Conservation (phyloP, 2,113 vertebrate genomes). For the Drymodes brunneopygia region DNA sequence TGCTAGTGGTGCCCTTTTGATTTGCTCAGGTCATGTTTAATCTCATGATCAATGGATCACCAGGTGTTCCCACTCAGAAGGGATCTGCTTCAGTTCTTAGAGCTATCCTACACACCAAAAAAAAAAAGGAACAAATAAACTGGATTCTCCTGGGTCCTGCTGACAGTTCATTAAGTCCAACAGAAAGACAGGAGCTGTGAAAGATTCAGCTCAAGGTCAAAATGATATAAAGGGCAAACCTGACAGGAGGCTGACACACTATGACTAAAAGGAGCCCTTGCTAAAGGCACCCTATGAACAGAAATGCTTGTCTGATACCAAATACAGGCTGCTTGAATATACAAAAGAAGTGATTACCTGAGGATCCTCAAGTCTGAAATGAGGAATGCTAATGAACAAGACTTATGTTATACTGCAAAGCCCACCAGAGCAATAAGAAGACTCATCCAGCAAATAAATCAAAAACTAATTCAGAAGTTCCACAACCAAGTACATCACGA, state of each 20-base stretch:
- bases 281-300: not conserved
- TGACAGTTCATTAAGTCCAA: not conserved
- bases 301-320: not conserved
- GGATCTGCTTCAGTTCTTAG: not conserved
- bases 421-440: not conserved
- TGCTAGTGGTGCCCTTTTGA: not conserved
- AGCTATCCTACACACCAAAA: not conserved
- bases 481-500: not conserved
- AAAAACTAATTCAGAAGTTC: not conserved
- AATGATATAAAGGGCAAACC: not conserved
- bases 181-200: not conserved
- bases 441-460: not conserved
- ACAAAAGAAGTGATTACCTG: not conserved
- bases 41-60: not conserved
- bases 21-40: not conserved
- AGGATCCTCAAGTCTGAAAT: not conserved
- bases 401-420: not conserved
- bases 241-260: not conserved
- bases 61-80: not conserved
- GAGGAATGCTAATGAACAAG: not conserved
- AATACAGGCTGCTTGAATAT: not conserved
- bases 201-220: constrained; percentile 13
- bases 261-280: not conserved
- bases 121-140: not conserved
- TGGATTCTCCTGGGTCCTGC: not conserved